Evolutionary conservation across 2,113 vertebrate species (phyloP).

Genomic region (Mastomys coucha): DNA sequence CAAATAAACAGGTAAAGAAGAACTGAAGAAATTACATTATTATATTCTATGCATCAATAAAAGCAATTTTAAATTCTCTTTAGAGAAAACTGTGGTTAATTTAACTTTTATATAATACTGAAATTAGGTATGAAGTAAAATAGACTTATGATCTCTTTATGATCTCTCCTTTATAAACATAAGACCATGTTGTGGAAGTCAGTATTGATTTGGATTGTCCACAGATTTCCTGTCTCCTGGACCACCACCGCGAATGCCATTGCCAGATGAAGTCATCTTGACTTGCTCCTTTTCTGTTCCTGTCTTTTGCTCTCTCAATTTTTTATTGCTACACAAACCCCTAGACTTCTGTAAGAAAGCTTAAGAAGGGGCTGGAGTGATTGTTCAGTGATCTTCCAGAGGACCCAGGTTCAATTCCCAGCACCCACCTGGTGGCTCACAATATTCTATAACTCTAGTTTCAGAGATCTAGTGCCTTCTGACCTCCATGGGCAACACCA

Average conservation of each 20-base stretch:
- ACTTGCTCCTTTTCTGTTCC: neutral
- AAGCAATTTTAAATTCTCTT: constrained; percentile 26
- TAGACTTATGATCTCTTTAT: neutral
- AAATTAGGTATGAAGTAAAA: neutral
- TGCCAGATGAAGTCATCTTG: neutral
- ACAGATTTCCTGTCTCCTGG: neutral
- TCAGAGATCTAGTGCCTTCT: neutral
- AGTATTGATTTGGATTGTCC: neutral
- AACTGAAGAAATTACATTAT: neutral
- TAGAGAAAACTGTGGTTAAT: neutral
- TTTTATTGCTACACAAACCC: neutral
- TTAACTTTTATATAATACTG: neutral
- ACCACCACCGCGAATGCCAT: neutral
- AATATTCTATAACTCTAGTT: neutral
- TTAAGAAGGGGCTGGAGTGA: neutral
- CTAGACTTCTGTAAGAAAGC: neutral
- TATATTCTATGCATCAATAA: constrained; percentile 24
- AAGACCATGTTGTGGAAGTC: neutral
- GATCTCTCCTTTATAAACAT: neutral
- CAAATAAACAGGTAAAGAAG: neutral
- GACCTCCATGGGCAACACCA: neutral
- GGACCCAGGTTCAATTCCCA: neutral
- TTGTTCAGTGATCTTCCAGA: neutral
- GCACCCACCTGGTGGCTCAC: neutral
- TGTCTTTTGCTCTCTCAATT: neutral